These are phyloP conservation scores for Columba janthina DNA, from an alignment of 2,113 vertebrate genomes.

Conservation along the genomic window DNA sequence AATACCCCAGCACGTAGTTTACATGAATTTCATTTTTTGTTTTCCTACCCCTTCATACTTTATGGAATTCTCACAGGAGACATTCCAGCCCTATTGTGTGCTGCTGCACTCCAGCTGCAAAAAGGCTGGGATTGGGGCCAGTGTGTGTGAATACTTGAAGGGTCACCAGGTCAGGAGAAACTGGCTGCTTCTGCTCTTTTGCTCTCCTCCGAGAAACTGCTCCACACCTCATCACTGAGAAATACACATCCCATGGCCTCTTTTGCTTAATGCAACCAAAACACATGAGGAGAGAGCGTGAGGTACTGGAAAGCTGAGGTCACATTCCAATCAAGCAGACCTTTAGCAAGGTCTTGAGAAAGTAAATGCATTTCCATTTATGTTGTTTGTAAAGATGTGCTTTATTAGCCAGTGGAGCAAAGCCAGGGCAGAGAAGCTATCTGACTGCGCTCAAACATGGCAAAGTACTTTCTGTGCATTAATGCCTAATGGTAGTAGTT, in stretches of 20 bases:
- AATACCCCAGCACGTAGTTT: slow-evolving; percentile 55
- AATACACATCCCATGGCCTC: slow-evolving; percentile 39
- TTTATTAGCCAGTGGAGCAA: background rate
- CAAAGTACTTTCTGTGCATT: background rate
- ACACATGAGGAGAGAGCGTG: background rate
- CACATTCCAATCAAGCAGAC: slow-evolving; percentile 55
- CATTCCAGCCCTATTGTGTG: slow-evolving; percentile 45
- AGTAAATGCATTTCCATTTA: background rate
- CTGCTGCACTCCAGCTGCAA: slow-evolving; percentile 74
- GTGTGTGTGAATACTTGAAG: slow-evolving; percentile 42
- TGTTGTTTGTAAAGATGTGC: background rate
- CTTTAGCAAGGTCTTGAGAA: slow-evolving; percentile 12
- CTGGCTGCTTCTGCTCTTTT: slow-evolving; percentile 65
- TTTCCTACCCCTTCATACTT: slow-evolving; percentile 63
- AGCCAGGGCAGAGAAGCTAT: background rate
- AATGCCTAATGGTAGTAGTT: background rate
- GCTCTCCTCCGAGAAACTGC: slow-evolving; percentile 47
- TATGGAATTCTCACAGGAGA: slow-evolving; percentile 62
- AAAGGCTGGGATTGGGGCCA: slow-evolving; percentile 63
- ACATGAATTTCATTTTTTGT: slow-evolving; percentile 69
- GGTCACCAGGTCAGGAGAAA: slow-evolving; percentile 62
- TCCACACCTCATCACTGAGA: slow-evolving; percentile 70
- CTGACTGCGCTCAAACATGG: background rate
- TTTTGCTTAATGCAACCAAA: slow-evolving; percentile 31
- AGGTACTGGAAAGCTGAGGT: slow-evolving; percentile 39